Percentiles rank a stretch among this genome's conserved stretches.
Conservation (phyloP, 1,140 invertebrate genomes). For the Monomorium pharaonis region DNA sequence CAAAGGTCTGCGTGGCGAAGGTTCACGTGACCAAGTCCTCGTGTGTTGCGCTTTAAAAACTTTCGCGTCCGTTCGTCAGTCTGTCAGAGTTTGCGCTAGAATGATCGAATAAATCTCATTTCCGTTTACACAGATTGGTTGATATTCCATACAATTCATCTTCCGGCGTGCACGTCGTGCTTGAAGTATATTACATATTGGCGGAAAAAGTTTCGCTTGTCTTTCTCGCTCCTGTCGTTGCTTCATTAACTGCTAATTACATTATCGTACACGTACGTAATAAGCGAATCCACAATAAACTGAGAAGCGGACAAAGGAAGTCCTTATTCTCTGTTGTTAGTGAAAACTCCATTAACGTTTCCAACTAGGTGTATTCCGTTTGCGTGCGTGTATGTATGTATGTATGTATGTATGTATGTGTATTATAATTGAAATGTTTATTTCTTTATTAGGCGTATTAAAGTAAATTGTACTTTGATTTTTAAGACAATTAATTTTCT, state of each 20-base stretch:
- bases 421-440: neutral
- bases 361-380: neutral
- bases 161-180: neutral
- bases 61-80: neutral
- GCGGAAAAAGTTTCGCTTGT: neutral
- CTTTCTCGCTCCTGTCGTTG: neutral
- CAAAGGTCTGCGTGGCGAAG: neutral
- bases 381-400: neutral
- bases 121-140: neutral
- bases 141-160: neutral
- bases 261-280: constrained; percentile 5
- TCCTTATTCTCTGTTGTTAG: neutral
- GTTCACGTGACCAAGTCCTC: constrained; percentile 35
- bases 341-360: neutral
- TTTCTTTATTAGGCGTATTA: neutral
- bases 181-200: neutral
- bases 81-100: neutral
- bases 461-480: neutral
- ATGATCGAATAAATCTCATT: neutral
- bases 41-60: constrained; percentile 23
- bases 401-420: neutral
- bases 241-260: constrained; percentile 6
- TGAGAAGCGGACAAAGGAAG: neutral
- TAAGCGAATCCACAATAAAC: neutral
- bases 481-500: neutral